Conservation (phyloP, 2,113 vertebrate species). For the Odobenus rosmarus region DNA sequence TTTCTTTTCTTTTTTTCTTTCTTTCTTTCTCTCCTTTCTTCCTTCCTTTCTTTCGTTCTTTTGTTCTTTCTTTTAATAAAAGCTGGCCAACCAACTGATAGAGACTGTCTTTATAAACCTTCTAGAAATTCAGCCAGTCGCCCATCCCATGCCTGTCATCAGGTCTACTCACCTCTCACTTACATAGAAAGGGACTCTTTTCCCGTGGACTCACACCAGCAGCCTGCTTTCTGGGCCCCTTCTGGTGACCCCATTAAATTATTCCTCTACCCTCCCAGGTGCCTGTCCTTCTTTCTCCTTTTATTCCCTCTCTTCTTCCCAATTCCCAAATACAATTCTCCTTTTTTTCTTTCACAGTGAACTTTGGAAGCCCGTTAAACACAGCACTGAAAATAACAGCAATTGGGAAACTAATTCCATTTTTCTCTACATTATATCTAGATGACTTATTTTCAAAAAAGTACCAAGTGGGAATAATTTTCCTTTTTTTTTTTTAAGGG, state of each 20-base stretch:
- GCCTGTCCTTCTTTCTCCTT: not conserved
- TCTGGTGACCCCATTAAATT: not conserved
- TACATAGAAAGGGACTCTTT: not conserved
- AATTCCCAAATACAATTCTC: not conserved
- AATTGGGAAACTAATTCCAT: not conserved
- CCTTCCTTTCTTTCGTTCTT: no score
- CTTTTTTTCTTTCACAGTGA: not conserved
- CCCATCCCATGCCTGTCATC: not conserved
- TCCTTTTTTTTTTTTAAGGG: not conserved
- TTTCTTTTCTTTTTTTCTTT: not conserved
- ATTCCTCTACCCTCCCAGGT: not conserved
- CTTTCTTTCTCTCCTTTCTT: not conserved
- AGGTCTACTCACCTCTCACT: not conserved
- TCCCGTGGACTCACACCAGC: not conserved
- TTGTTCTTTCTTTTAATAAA: not conserved
- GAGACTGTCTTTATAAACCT: not conserved
- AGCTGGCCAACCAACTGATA: not conserved
- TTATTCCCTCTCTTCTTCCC: not conserved
- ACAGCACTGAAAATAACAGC: not conserved
- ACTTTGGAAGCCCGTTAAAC: not conserved
- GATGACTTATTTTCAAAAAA: not conserved
- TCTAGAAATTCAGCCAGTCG: not conserved
- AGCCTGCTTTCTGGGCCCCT: not conserved
- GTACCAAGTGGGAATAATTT: not conserved
- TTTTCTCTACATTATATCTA: not conserved